phyloP scores from a whole-genome alignment of 2,797 vertebrate species.

The Cossypha dichroa region DNA sequence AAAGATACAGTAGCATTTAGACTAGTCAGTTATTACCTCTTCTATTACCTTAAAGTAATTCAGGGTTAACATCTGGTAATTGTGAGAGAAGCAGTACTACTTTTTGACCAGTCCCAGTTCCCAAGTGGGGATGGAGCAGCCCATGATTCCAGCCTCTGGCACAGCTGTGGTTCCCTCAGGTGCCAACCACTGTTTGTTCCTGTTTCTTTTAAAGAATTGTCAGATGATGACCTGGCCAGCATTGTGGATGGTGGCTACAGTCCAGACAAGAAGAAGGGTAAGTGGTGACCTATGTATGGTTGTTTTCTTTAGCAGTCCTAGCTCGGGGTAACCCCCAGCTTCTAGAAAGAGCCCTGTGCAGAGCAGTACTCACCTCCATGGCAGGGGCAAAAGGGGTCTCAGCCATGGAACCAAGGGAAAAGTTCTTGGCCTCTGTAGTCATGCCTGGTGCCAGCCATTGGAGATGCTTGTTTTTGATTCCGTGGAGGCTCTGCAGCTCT shows the following conservation, averaged over 20 bases:
- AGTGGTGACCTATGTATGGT: rapidly evolving
- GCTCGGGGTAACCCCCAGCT: rapidly evolving
- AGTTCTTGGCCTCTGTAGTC: not conserved
- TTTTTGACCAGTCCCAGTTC: not conserved
- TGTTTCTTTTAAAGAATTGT: constrained; percentile 64
- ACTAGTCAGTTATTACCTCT: not conserved
- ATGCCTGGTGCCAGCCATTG: rapidly evolving
- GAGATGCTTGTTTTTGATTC: not conserved
- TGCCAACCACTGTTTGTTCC: not conserved
- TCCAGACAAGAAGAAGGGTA: constrained; percentile 90
- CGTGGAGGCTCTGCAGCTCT: not conserved
- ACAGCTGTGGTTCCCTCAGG: not conserved
- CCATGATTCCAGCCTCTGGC: not conserved
- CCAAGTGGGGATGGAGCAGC: not conserved
- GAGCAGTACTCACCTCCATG: rapidly evolving
- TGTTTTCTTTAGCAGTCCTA: rapidly evolving
- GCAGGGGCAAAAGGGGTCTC: rapidly evolving
- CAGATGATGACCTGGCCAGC: constrained; percentile 80
- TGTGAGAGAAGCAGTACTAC: not conserved
- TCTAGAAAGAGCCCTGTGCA: not conserved
- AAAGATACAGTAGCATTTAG: not conserved
- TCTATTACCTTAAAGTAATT: not conserved
- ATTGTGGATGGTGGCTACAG: constrained; percentile 76
- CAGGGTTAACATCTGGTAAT: not conserved
- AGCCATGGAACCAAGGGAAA: rapidly evolving